phyloP scores from a whole-genome alignment of 1,140 invertebrate genomes.

The Anthonomus grandis region DNA sequence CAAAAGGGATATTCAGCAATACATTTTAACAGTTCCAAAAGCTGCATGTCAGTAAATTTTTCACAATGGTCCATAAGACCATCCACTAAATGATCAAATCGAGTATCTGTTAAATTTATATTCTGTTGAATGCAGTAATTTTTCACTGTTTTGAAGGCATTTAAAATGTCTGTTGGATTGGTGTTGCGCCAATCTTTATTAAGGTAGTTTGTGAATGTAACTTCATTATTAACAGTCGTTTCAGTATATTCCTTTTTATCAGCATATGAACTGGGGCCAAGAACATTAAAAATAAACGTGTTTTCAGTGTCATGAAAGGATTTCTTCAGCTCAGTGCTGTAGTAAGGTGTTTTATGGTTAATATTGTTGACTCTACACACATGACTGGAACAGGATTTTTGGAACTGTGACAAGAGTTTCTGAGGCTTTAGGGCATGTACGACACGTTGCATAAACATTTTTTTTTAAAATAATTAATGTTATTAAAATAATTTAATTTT shows the following conservation, averaged over 20 bases:
- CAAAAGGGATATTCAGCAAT: slow-evolving; percentile 46
- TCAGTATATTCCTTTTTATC: neutral
- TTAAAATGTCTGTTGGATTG: slow-evolving; percentile 39
- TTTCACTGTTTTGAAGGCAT: slow-evolving; percentile 46
- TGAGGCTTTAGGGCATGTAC: no score
- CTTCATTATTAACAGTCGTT: slow-evolving; percentile 1
- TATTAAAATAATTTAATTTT: no score
- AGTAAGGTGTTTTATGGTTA: no score
- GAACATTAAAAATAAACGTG: neutral
- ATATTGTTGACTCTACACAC: no score
- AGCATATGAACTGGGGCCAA: neutral
- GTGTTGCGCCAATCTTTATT: slow-evolving; percentile 33
- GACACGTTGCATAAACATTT: no score
- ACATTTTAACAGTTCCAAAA: slow-evolving; percentile 44
- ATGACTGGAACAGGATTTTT: no score
- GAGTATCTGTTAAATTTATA: slow-evolving; percentile 42
- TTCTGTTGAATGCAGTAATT: slow-evolving; percentile 44
- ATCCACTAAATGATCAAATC: slow-evolving; percentile 49
- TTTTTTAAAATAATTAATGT: no score
- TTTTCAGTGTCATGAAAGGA: slow-evolving; percentile 16
- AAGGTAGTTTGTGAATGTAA: slow-evolving; percentile 30
- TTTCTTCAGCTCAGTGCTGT: neutral
- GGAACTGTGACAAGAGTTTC: no score
- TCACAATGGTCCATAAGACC: slow-evolving; percentile 47
- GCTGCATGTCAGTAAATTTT: slow-evolving; percentile 48